A percentile compares a stretch with the other conserved stretches of the same genome.
Evolutionary conservation across 37 sponge, comb jelly and placozoan genomes (phyloP).

Genomic region (Petrosia ficiformis): DNA sequence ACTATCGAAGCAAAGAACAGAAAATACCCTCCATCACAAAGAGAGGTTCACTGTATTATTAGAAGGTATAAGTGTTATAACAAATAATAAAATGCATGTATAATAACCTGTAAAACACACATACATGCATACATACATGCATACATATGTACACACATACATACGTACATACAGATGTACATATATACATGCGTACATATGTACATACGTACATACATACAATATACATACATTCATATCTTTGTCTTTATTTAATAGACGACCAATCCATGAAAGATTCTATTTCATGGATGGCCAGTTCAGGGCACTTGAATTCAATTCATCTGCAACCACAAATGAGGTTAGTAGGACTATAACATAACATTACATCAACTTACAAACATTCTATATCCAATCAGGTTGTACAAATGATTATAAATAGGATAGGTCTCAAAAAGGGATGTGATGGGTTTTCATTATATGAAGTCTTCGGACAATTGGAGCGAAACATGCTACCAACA

Average conservation of each 20-base stretch:
- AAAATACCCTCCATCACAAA: constrained; percentile 88
- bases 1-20: constrained; percentile 79
- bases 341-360: constrained; percentile 12
- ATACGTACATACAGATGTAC: too few relatives aligned
- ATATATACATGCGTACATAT: too few relatives aligned
- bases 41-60: constrained; percentile 83
- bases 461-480: constrained; percentile 90
- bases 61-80: constrained; percentile 44
- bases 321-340: constrained; percentile 83
- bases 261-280: constrained; percentile 89
- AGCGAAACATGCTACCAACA: constrained; percentile 88
- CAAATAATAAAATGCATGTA: not conserved
- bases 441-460: constrained; percentile 86
- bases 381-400: constrained; percentile 45
- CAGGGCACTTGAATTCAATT: constrained; percentile 92
- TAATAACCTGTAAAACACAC: too few relatives aligned
- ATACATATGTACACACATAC: too few relatives aligned
- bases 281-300: constrained; percentile 97
- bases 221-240: too few relatives aligned
- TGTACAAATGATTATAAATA: constrained; percentile 83
- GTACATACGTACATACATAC: too few relatives aligned
- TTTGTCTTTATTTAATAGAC: too few relatives aligned
- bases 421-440: constrained; percentile 71
- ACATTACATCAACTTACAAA: not conserved
- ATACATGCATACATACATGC: too few relatives aligned